Base-by-base conservation (phyloP, 2,797 vertebrate genomes). In the Mallotus villosus region DNA sequence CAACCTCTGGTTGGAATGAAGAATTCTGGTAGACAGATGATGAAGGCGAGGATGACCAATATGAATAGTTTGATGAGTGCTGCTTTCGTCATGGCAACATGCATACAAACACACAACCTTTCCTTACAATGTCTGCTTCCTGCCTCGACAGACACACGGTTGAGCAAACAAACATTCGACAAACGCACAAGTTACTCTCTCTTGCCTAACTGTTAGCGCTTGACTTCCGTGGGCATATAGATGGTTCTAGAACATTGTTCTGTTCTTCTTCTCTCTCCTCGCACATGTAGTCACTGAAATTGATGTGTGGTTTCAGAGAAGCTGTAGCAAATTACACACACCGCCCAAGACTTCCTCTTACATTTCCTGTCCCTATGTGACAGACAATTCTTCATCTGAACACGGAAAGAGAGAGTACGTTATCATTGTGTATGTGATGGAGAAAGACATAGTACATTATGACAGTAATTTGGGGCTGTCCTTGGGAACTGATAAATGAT, bases 21-120 rank as follows among this genome's bases (percentile, higher is more conserved):
- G 89, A 95, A 93, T 55, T 98, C 95, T 46, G 95, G 95, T 67
- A 98, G 93, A 79, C 94, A 95, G 78, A 98, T 81, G 88, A 96
- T 93, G 76, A 96, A 92, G 67, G 84, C 62, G 1, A 92, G 83
- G 81, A 95, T 86, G 82, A 95, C 74, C 75, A 94, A 90, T 51
- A 94, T 70, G 72, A 90, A 49, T 77, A 97, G 91, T 91, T 95
- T 96, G 73, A 87, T 78, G 68, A 94, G 66, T 4, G 82, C 84
- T 41, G 87, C 81, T 85, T 89, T 93, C 75, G 91, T 86, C 94
- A 94, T 94, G 70, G 85, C 85, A 62, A 79, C 21, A 53, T 67
- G 65, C 46, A 57, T 27, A 73, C 51, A 34, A 49, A 51, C 37
- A 64, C 67, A 66, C 22, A 71, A 63, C 37, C 51, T 62, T 59